Evolutionary conservation across 2,113 vertebrate genomes (phyloP), one percentile per base, ranked within the genome.

Genomic region (Lepisosteus oculatus): DNA sequence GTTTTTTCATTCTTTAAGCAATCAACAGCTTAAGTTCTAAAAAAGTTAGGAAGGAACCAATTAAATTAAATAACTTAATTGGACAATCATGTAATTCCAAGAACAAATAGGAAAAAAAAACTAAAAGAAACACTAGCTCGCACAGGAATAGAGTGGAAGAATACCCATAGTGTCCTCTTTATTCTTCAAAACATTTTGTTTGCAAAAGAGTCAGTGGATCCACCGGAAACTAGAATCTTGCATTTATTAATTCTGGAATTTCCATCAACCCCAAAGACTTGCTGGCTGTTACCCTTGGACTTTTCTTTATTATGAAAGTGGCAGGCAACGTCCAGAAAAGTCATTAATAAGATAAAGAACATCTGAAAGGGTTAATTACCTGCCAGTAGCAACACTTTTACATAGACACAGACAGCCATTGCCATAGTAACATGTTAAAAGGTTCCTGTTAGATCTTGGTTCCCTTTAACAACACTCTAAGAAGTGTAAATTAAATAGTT

Each of bases 291-390:
- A 62, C 6, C n/a, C 45, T 65, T 5, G 65, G 13, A 4, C 12
- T 42, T 15, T 14, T 41, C 59, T 3, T 69, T 2, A 62, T 74
- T 64, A 72, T 59, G 69, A n/a, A 57, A 43, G 54, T 15, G 29
- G 47, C 17, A 64, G 55, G 41, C 62, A 59, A 43, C 41, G 54
- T 17, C 71, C 62, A 66, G 43, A 68, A 69, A 51, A 56, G 74
- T 69, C 68, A 43, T 56, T 65, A 54, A 68, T 69, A 57, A 56
- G 74, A 69, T 69, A 42, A 69, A 66, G 73, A 51, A 65, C 69
- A 74, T 77, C 72, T 44, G 11, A 69, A 81, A 76, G 80, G 76
- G 77, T 81, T 80, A 81, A 78, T 84, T 80, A 83, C 72, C 75
- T 76, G 68, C 73, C 68, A 74, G 74, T 74, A 73, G 68, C 71